Evolutionary conservation across 2,888 invertebrate species (phyloP), one percentile per base, ranked within the genome.

Genomic region (Mechanitis mazaeus): DNA sequence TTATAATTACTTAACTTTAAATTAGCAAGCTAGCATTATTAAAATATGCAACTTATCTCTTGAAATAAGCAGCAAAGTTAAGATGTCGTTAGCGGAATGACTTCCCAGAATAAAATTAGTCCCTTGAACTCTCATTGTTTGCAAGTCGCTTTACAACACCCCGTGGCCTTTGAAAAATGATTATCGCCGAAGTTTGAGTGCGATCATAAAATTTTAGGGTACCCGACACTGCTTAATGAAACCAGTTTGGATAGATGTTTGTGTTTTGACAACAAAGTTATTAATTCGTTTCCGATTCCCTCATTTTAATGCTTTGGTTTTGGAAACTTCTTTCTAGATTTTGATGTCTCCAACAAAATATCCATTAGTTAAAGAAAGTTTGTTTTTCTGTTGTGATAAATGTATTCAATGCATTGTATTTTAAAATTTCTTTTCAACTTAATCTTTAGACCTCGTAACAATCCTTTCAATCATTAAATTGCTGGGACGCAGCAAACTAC

Each of bases 101-200:
- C 73, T 75, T 71, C 67, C 61, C 68, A 60, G 65, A 73, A 72
- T 71, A 68, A 75, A 77, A 76, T 76, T 74, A 72, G 72, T 68
- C 63, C 66, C 64, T 58, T 58, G 68, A 68, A 64, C 64, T 68
- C 70, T 71, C 69, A 70, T 75, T 76, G 75, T 77, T 75, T 71
- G 72, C 70, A 69, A 74, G 70, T 69, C 68, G 69, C 70, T 69
- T 70, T 67, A 70, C 71, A 69, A 67, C 69, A 64, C 68, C 69
- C 69, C 62, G 64, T 62, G 66, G 71, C 71, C 69, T 74, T 77
- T 80, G 78, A 83, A 80, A 81, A 83, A 83, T 80, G 75, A 79
- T 83, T 77, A 81, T 80, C 70, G 70, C 64, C 60, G 63, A 81
- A 84, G 76, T 84, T 84, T 73, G 58, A 64, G 62, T 55, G 61